Percentiles rank a stretch among this genome's conserved stretches.
phyloP scores from a whole-genome alignment of 2,797 vertebrate species.

The Myoxocephalus aenaeus region DNA sequence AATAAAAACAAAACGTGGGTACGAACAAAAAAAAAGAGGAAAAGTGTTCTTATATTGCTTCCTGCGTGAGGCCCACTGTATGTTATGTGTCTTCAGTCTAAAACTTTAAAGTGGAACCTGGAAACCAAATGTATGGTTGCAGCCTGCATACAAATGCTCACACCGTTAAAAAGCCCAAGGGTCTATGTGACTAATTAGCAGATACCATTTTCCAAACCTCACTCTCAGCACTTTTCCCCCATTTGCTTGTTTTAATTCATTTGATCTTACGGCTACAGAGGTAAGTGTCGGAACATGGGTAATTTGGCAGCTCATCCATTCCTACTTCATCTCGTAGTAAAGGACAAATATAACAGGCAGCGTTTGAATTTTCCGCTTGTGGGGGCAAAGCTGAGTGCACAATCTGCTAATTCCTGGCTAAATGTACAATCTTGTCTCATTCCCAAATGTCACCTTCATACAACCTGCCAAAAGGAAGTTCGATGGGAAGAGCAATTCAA shows the following conservation, averaged over 20 bases:
- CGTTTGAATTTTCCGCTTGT: conserved; percentile 49
- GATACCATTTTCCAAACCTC: conserved; percentile 54
- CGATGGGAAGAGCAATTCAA: conserved; percentile 48
- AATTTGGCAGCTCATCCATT: conserved; percentile 61
- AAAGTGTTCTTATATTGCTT: not conserved
- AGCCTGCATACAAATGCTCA: conserved; percentile 39
- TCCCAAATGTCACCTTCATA: conserved; percentile 48
- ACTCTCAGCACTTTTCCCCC: conserved; percentile 62
- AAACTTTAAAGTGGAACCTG: conserved; percentile 22
- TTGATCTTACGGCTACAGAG: conserved; percentile 54
- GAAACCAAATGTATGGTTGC: conserved; percentile 28
- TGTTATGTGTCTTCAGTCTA: conserved; percentile 5
- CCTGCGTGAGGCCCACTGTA: not conserved
- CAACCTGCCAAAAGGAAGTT: conserved; percentile 47
- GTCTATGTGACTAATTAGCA: conserved; percentile 59
- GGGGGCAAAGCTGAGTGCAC: conserved; percentile 37
- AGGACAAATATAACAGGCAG: conserved; percentile 30
- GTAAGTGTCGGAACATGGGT: conserved; percentile 52
- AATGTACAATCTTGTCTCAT: conserved; percentile 45
- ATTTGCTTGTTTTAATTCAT: conserved; percentile 58
- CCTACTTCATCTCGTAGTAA: conserved; percentile 37
- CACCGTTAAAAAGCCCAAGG: conserved; percentile 45
- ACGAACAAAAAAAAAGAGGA: not conserved
- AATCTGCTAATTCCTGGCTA: conserved; percentile 57
- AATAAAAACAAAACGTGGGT: not conserved